These are phyloP conservation scores for Vidua macroura DNA, from an alignment of 2,113 vertebrate genomes.

Conservation along the genomic window DNA sequence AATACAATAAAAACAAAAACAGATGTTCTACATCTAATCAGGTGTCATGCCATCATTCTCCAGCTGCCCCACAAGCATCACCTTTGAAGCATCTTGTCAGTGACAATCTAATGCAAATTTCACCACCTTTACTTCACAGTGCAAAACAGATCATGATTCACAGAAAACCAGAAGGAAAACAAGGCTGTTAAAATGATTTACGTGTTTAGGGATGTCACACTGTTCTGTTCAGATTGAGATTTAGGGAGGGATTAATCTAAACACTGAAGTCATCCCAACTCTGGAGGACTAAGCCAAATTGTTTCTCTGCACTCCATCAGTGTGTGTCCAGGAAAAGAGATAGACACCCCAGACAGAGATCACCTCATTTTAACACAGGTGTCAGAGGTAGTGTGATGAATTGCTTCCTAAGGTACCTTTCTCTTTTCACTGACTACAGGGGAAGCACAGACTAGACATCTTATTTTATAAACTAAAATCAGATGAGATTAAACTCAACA, in stretches of 20 bases:
- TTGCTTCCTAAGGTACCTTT: not conserved
- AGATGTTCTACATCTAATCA: not conserved
- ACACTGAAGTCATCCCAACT: not conserved
- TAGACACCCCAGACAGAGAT: not conserved
- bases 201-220: not conserved
- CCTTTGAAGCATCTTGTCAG: not conserved
- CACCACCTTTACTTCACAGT: not conserved
- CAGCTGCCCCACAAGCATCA: not conserved
- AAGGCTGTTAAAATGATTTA: constrained; percentile 64
- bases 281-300: not conserved
- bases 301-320: not conserved
- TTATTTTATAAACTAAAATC: constrained; percentile 21
- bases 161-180: constrained; percentile 42
- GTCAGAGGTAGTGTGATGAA: not conserved
- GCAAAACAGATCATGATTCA: constrained; percentile 40
- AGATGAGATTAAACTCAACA: not conserved
- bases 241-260: constrained; percentile 26
- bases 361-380: not conserved
- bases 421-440: not conserved
- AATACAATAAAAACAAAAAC: not conserved
- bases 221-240: not conserved
- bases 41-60: not conserved
- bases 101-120: constrained; percentile 27
- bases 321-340: constrained; percentile 22
- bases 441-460: not conserved